These are phyloP conservation scores for Volucella zonaria DNA, from an alignment of 2,888 invertebrate genomes.

Conservation along the genomic window DNA sequence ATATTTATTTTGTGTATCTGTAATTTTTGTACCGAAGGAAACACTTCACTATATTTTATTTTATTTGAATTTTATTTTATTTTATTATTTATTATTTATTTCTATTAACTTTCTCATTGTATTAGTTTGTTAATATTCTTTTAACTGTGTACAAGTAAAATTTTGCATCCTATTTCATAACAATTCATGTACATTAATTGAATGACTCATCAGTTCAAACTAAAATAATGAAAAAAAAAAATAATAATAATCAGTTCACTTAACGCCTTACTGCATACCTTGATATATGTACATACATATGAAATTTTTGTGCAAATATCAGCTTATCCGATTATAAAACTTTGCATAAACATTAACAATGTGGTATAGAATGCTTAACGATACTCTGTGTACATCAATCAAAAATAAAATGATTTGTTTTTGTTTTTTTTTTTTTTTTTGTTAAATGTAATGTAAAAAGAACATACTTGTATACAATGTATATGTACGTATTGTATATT, in stretches of 20 bases:
- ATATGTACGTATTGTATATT: too few relatives aligned
- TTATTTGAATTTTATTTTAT: slow-evolving; percentile 22
- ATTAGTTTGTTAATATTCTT: slow-evolving; percentile 27
- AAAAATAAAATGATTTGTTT: slow-evolving; percentile 33
- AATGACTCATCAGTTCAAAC: slow-evolving; percentile 49
- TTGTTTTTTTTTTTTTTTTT: slow-evolving; percentile 34
- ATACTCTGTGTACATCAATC: slow-evolving; percentile 47
- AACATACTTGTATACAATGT: background rate
- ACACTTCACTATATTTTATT: slow-evolving; percentile 50
- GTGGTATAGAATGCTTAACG: slow-evolving; percentile 49
- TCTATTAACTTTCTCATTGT: slow-evolving; percentile 13
- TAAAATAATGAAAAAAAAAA: slow-evolving; percentile 12
- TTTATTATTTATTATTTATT: slow-evolving; percentile 14
- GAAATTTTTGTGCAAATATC: slow-evolving; percentile 41
- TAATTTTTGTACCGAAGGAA: slow-evolving; percentile 32
- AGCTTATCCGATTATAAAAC: slow-evolving; percentile 11
- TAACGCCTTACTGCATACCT: slow-evolving; percentile 32
- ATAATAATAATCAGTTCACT: slow-evolving; percentile 34
- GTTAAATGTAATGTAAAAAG: slow-evolving; percentile 28
- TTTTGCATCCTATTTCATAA: slow-evolving; percentile 67
- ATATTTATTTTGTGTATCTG: slow-evolving; percentile 40
- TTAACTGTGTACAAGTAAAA: slow-evolving; percentile 67
- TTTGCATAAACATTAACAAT: slow-evolving; percentile 44
- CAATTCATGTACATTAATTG: slow-evolving; percentile 68
- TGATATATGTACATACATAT: slow-evolving; percentile 14